phyloP scores from a whole-genome alignment of 2,888 invertebrate genomes.

The Drosophila mayaguana region DNA sequence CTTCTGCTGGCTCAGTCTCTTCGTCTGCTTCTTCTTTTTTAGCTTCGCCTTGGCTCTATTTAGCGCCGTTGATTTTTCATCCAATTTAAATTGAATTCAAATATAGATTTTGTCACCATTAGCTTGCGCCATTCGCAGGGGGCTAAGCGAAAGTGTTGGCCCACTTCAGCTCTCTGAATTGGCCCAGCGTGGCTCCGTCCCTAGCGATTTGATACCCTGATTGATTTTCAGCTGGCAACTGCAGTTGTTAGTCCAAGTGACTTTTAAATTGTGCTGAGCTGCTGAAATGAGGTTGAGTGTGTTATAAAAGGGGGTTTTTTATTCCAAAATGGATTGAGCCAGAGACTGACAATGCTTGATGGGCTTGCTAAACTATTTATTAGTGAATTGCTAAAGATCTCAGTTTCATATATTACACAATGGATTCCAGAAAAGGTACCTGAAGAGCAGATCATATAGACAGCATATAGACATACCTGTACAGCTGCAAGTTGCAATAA shows the following conservation, averaged over 20 bases:
- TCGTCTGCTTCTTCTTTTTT: slow-evolving; percentile 13
- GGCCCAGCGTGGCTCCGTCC: neutral
- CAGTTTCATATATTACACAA: too few species aligned
- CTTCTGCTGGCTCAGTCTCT: slow-evolving; percentile 19
- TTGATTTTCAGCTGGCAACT: slow-evolving; percentile 42
- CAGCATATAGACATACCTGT: neutral
- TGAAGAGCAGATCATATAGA: neutral
- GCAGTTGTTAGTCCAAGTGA: slow-evolving; percentile 59
- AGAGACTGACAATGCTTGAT: slow-evolving; percentile 1
- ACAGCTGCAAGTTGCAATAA: neutral
- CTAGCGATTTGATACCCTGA: slow-evolving; percentile 23
- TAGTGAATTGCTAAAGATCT: slow-evolving; percentile 13
- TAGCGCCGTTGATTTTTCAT: slow-evolving; percentile 16
- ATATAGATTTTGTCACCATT: slow-evolving; percentile 62
- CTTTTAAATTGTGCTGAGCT: slow-evolving; percentile 48
- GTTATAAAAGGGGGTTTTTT: slow-evolving; percentile 8
- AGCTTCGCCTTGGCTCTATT: slow-evolving; percentile 9
- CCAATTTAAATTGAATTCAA: slow-evolving; percentile 24
- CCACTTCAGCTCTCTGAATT: neutral
- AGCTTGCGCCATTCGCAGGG: slow-evolving; percentile 31
- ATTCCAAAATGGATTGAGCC: neutral
- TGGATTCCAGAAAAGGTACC: too few species aligned
- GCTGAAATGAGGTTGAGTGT: slow-evolving; percentile 26
- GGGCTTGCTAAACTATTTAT: slow-evolving; percentile 9
- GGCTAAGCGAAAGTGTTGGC: slow-evolving; percentile 36